Percentiles rank a stretch among this genome's conserved stretches.
phyloP scores from a whole-genome alignment of 2,113 vertebrate genomes.

The Orthonyx spaldingii region DNA sequence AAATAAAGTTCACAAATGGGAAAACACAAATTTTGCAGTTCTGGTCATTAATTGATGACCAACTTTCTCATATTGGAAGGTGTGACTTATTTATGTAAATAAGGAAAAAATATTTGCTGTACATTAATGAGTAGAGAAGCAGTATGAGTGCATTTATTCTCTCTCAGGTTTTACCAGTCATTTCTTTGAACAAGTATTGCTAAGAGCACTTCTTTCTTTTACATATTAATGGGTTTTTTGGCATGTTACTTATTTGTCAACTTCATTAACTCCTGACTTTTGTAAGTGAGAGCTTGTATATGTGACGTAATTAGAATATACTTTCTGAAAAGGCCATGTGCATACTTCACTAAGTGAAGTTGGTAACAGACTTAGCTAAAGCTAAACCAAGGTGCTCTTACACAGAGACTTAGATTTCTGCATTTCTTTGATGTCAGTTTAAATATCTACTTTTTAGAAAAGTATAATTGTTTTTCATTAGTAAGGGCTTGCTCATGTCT shows the following conservation, averaged over 20 bases:
- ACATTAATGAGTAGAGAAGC: not conserved
- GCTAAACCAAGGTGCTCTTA: not conserved
- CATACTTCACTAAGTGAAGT: not conserved
- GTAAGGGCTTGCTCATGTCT: not conserved
- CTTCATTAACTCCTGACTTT: not conserved
- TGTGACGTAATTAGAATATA: not conserved
- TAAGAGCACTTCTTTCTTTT: not conserved
- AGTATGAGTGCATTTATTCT: not conserved
- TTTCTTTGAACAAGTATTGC: not conserved
- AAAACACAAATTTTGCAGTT: not conserved
- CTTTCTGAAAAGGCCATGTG: not conserved
- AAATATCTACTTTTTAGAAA: not conserved
- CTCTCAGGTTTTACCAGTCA: not conserved
- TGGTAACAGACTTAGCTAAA: not conserved
- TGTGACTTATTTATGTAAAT: not conserved
- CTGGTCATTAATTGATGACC: not conserved
- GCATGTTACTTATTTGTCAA: not conserved
- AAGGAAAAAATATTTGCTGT: not conserved
- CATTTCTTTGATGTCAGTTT: not conserved
- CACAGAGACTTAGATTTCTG: not conserved
- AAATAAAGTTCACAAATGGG: not conserved
- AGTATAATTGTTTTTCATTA: not conserved
- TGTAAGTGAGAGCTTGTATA: not conserved
- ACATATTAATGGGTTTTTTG: fast-evolving
- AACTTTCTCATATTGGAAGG: not conserved